Percentiles rank a stretch among this genome's conserved stretches.
phyloP scores from a whole-genome alignment of 2,113 vertebrate species.

The Sylvilagus bachmani region DNA sequence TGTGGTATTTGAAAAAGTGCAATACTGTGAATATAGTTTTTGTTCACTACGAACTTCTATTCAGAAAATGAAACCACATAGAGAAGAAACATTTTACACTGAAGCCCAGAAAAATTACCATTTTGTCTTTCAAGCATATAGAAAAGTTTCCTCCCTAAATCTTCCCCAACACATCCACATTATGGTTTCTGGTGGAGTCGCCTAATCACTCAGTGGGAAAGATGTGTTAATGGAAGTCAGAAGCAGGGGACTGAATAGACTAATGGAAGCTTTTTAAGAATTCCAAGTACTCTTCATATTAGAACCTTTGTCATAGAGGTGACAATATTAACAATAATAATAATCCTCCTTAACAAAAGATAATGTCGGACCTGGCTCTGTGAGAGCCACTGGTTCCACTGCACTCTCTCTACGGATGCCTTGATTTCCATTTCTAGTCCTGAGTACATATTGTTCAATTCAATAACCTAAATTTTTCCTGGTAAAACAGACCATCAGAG shows the following conservation, averaged over 20 bases:
- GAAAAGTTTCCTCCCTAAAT: constrained; percentile 44
- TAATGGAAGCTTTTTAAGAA: constrained; percentile 76
- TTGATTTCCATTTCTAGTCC: constrained; percentile 60
- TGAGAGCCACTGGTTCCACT: constrained; percentile 20
- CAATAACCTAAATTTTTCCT: constrained; percentile 67
- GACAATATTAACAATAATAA: constrained; percentile 69
- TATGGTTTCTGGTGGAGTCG: constrained; percentile 14
- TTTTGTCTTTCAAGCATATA: constrained; percentile 44
- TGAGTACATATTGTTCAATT: constrained; percentile 67
- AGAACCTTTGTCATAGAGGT: constrained; percentile 67
- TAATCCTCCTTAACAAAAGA: constrained; percentile 65
- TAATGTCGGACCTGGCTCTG: not conserved
- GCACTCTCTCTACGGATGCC: not conserved
- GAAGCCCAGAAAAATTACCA: constrained; percentile 41
- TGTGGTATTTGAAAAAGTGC: not conserved
- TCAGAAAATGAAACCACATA: constrained; percentile 57
- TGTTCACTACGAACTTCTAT: constrained; percentile 40
- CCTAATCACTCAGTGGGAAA: constrained; percentile 72
- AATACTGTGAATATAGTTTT: not conserved
- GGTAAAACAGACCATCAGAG: constrained; percentile 80
- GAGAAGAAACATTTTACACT: constrained; percentile 36
- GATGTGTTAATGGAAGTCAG: constrained; percentile 63
- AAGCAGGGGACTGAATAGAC: constrained; percentile 55
- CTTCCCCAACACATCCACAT: not conserved
- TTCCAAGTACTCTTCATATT: constrained; percentile 77